Evolutionary conservation across 1,140 invertebrate genomes (phyloP).

Genomic region (Bilobella aurantiaca): DNA sequence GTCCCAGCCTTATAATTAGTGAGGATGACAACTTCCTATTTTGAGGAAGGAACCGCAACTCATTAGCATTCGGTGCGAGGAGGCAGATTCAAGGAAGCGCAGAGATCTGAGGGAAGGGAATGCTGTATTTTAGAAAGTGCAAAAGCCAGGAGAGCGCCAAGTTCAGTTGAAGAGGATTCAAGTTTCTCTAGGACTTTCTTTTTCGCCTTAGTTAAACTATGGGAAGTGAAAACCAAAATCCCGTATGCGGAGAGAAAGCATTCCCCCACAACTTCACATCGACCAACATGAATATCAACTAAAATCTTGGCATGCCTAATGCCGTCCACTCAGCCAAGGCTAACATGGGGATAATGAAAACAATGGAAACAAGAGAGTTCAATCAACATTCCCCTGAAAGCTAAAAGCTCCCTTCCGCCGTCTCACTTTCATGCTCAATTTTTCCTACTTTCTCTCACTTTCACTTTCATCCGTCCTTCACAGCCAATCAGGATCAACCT

Average conservation of each 20-base stretch:
- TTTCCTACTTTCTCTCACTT: background rate
- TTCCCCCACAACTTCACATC: background rate
- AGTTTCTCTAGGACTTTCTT: conserved; percentile 2
- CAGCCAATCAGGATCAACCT: background rate
- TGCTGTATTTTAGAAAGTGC: background rate
- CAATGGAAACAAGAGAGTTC: conserved; percentile 9
- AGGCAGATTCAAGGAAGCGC: background rate
- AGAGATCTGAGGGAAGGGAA: background rate
- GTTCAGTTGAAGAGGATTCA: background rate
- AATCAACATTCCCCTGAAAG: conserved; percentile 3
- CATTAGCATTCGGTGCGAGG: conserved; percentile 20
- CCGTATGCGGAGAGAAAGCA: too few species aligned
- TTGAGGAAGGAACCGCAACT: conserved; percentile 15
- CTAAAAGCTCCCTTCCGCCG: background rate
- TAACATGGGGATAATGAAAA: background rate
- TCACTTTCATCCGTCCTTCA: background rate
- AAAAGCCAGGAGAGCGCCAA: background rate
- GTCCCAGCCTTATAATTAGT: conserved; percentile 17
- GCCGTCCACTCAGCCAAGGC: background rate
- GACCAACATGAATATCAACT: background rate
- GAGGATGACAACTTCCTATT: conserved; percentile 9
- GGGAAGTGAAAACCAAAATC: background rate
- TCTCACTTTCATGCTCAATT: conserved; percentile 1
- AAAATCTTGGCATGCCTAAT: background rate
- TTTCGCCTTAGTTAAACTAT: background rate